Percentiles rank a stretch among this genome's conserved stretches.
phyloP scores from a whole-genome alignment of 2,113 vertebrate species.

The Bambusicola thoracicus region DNA sequence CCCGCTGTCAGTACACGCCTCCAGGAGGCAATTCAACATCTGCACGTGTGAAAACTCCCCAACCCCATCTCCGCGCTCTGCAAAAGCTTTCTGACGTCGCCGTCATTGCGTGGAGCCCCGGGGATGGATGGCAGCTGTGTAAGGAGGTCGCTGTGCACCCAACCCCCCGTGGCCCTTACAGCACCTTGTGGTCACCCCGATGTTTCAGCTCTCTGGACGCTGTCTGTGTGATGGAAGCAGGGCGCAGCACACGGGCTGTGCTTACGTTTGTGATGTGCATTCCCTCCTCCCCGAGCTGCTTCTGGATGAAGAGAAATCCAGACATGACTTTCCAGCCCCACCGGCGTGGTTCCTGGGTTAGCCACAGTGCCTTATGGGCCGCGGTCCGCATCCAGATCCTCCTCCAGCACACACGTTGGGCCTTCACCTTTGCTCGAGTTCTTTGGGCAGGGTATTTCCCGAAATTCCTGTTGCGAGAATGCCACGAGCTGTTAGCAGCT shows the following conservation, averaged over 20 bases:
- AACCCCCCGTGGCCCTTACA: not conserved
- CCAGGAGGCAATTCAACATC: constrained; percentile 23
- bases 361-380: not conserved
- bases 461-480: not conserved
- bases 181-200: not conserved
- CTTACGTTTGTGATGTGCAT: not conserved
- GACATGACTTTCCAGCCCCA: not conserved
- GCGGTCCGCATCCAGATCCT: not conserved
- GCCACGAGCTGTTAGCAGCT: not conserved
- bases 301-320: not conserved
- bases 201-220: not conserved
- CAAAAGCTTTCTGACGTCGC: not conserved
- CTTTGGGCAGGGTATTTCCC: constrained; percentile 15
- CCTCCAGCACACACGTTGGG: not conserved
- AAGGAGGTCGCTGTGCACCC: not conserved
- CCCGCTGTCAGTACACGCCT: constrained; percentile 8
- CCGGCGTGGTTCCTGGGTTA: not conserved
- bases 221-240: not conserved
- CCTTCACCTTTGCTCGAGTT: not conserved
- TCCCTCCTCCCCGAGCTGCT: not conserved
- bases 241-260: not conserved
- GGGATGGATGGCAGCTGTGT: not conserved
- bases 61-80: not conserved
- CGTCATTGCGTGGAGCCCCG: not conserved
- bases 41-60: not conserved